Evolutionary conservation across 2,888 invertebrate genomes (phyloP), one percentile per base, ranked within the genome.

Genomic region (Drosophila suboccidentalis): DNA sequence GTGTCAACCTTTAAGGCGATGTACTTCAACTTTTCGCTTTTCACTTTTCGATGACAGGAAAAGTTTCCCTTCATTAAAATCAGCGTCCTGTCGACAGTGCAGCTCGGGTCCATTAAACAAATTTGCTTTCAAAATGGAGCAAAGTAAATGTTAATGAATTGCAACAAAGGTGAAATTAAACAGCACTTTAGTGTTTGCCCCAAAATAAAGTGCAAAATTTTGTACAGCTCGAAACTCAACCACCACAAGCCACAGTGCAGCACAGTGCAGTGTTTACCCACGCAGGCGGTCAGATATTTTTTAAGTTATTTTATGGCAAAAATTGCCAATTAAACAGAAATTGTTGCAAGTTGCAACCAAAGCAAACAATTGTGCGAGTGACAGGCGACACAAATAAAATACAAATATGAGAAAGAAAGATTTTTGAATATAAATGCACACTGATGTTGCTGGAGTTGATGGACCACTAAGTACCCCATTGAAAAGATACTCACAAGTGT

Each of bases 281-380:
- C n/a, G 38, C 49, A 38, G 15, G 26, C 49, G 47, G 61, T 50
- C 29, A 49, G 8, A 36, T 43, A 46, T 43, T 36, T 36, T 47
- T 38, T 6, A 36, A 8, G 34, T 38, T 46, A 17, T 50, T 55
- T 57, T 54, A 38, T 32, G 32, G 38, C 26, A 26, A 66, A 68
- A 83, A 85, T 65, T 87, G 82, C 71, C 79, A 89, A 83, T 83
- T 89, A 75, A 89, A 84, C 85, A 69, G 60, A 84, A 67, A 84
- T 78, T 78, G 73, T 69, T 64, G 57, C 75, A 69, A 58, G 73
- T 69, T 64, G 57, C 75, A 69, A 58, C 55, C 75, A 80, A 83
- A 80, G 68, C 71, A 59, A 57, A 83, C 72, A 66, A 47, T 38
- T 36, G 57, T 53, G 49, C 34, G 11, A 46, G 17, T 62, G 62